phyloP scores from a whole-genome alignment of 2,797 vertebrate species.

The Gila robusta region DNA sequence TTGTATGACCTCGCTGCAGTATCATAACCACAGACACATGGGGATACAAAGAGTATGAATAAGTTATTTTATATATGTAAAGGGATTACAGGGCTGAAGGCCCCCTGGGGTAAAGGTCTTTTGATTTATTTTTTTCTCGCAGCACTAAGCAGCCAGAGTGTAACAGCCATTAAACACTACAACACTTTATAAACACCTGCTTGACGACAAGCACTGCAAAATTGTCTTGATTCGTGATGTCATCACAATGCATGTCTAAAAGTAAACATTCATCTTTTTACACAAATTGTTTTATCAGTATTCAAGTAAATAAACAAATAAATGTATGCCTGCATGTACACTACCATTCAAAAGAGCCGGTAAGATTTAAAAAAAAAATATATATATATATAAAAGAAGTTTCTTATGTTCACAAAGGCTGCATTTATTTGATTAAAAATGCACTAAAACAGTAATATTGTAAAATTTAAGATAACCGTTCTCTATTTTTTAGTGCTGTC shows the following conservation, averaged over 20 bases:
- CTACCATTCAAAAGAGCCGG: background rate
- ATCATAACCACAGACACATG: slow-evolving; percentile 14
- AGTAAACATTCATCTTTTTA: background rate
- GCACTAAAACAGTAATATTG: background rate
- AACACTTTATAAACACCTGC: slow-evolving; percentile 21
- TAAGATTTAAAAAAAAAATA: background rate
- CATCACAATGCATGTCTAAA: background rate
- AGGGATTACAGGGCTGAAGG: slow-evolving; percentile 14
- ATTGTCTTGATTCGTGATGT: background rate
- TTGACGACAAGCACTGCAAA: background rate
- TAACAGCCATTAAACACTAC: too few species aligned
- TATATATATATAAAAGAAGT: background rate
- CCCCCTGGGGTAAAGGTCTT: slow-evolving; percentile 4
- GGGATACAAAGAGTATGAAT: slow-evolving; percentile 24
- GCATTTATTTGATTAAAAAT: background rate
- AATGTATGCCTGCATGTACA: background rate
- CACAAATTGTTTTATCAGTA: background rate
- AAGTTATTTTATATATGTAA: slow-evolving; percentile 15
- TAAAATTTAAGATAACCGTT: background rate
- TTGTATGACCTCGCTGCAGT: slow-evolving; percentile 14
- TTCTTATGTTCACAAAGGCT: background rate
- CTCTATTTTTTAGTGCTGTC: background rate
- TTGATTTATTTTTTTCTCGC: slow-evolving; percentile 24
- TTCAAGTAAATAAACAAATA: background rate
- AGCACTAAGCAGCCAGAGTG: background rate